Evolutionary conservation across 2,888 invertebrate genomes (phyloP), one percentile per base, ranked within the genome.

Genomic region (Dryococelus australis): DNA sequence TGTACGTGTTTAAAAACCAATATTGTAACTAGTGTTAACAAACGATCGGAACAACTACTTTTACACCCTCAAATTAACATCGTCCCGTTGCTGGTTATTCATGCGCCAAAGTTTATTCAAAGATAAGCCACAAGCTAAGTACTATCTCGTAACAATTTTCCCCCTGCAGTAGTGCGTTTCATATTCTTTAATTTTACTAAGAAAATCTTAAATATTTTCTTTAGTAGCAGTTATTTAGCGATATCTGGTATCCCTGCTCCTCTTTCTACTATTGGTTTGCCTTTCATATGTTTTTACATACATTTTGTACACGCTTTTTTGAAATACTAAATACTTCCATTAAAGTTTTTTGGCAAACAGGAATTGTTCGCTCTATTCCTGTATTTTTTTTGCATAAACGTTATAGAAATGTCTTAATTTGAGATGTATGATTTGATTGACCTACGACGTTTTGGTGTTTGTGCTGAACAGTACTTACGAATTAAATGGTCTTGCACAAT

Each of bases 91-190:
- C 24, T 65, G 65, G 5, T 65, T 65, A 24, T 65, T 12, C 65
- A 65, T 16, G 24, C 24, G 20, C 24, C 65, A 65, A 20, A 65
- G 65, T 65, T 65, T 65, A 20, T 65, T 65, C 65, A 65, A 20
- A 65, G 65, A 65, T 65, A 65, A 65, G n/a, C n/a, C n/a, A n/a
- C n/a, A n/a, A n/a, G n/a, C n/a, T n/a, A 65, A 65, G 24, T 65
- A 65, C 65, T 20, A 16, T 20, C 65, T 65, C 4, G 65, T 65
- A 65, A 65, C 65, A 65, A 12, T 65, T 65, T 65, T 65, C 65
- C 24, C n/a, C 65, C 65, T 65, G 20, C 65, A 65, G 65, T 65
- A n/a, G n/a, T n/a, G 20, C 5, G 65, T 65, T 65, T 65, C 24
- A 13, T 65, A 16, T 24, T 12, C 65, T 47, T 8, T 9, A 24